Conservation (phyloP, 2,113 vertebrate species). For the Callospermophilus lateralis region DNA sequence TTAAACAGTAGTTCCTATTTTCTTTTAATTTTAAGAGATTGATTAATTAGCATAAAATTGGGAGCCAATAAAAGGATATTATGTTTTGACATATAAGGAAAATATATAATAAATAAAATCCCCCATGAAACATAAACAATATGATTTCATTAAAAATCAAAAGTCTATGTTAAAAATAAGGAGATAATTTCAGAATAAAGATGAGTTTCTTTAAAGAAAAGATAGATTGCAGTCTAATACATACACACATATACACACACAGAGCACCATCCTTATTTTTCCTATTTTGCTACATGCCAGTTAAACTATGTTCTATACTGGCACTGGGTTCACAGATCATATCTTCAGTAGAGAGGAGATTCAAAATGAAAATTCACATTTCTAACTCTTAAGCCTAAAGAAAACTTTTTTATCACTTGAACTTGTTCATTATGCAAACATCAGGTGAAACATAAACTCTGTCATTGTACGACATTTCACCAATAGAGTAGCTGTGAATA, state of each 20-base stretch:
- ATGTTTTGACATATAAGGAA: constrained; percentile 18
- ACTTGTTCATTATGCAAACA: neutral
- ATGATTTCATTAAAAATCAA: neutral
- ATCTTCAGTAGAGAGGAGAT: neutral
- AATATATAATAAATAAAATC: constrained; percentile 4
- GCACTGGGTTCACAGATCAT: neutral
- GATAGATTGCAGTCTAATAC: neutral
- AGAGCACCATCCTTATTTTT: neutral
- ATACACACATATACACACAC: neutral
- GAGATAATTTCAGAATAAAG: constrained; percentile 30
- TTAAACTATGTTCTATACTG: neutral
- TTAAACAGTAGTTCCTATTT: neutral
- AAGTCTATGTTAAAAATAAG: neutral
- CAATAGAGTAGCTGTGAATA: constrained; percentile 28
- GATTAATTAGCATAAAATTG: neutral
- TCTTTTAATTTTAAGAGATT: neutral
- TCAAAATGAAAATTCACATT: constrained; percentile 39
- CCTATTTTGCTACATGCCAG: neutral
- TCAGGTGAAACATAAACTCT: neutral
- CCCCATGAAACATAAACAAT: neutral
- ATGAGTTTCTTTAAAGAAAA: neutral
- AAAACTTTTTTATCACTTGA: neutral
- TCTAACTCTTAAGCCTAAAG: constrained; percentile 10
- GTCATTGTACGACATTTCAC: constrained; percentile 18
- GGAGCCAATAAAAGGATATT: neutral